Base-by-base conservation (phyloP, 2,797 vertebrate species). In the Ciconia nigra region DNA sequence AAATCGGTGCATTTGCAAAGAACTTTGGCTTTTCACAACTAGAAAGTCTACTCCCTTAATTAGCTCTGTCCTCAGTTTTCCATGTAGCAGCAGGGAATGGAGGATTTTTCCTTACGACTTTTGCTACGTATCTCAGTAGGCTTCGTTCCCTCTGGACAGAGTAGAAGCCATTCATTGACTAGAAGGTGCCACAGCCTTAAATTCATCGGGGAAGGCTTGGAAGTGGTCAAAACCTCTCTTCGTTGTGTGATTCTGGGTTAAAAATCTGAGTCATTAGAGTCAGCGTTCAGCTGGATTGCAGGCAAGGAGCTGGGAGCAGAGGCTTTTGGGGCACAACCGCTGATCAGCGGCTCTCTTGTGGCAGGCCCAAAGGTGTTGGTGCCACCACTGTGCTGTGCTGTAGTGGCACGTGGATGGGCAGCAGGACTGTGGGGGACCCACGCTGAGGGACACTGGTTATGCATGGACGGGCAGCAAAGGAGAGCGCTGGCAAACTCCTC, bases 381-480 rank as follows among this genome's bases (percentile, higher is more conserved):
- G 44, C 4, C 29, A 16, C 22, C 1, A 1, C 5, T 16, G 2
- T 51, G 47, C 35, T 5, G 11, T 0, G 2, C 37, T 17, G 6
- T 12, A 49, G 65, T 2, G 19, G 28, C 18, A 9, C 1, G 2
- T 25, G 44, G 37, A 29, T 51, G n/a, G 41, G 61, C 26, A 54
- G 52, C 35, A 15, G 31, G 31, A 29, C n/a, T 25, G 39, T 20
- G 33, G 47, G 28, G 16, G 10, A 29, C 42, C 35, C 15, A 4
- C 4, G 1, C 65, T 62, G 31, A 4, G 4, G 54, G 35, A 41
- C n/a, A 14, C 29, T 5, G 31, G 22, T 65, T 71, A 24, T 0
- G 1, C 6, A 8, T 3, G 10, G 47, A 10, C 26, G 46, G 37
- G 29, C 54, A 67, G 49, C 1, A 2, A 28, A 42, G n/a, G 39